Evolutionary conservation across 2,888 invertebrate genomes (phyloP), one percentile per base, ranked within the genome.

Genomic region (Xestia c-nigrum): DNA sequence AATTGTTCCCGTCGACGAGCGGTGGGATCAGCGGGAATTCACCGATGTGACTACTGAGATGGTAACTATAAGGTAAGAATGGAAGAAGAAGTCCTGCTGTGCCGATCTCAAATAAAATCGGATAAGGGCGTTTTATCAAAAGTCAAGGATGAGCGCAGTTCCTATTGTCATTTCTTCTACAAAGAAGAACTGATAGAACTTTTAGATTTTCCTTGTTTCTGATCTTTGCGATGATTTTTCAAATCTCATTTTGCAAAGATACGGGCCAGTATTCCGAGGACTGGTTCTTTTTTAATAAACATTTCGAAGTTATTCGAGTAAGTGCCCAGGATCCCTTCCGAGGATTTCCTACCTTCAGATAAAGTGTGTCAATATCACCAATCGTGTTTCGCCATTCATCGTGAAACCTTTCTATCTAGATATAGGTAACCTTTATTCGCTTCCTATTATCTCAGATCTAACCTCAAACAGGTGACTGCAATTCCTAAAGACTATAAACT

Each of bases 381-480:
- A 50, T 50, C 31, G 6, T 21, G 47, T 57, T 73, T 80, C 21
- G 14, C 40, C 14, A 31, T 64, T 57, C 31, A 40, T 55, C 47
- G 16, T 7, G 1, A 55, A 74, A 63, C 61, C 40, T 55, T 69
- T 59, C 46, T 46, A 69, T 47, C 46, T 50, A 38, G 31, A 50
- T n/a, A 19, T 19, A 61, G 38, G 21, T 57, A 10, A 52, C 52
- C 40, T 81, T 55, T 61, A 76, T 61, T 50, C 16, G 50, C 16
- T 67, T 70, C 50, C 21, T 65, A 59, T 57, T 38, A 61, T 78
- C 57, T 64, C 4, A 38, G 38, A 80, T 75, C 55, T 82, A 73
- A 83, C 55, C 46, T 74, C 59, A 63, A 43, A 71, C 70, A 83
- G 70, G 74, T 70, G 70, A 47, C 46, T 55, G 66, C 57, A 59